phyloP scores from a whole-genome alignment of 2,113 vertebrate genomes.

The Dasyprocta punctata region DNA sequence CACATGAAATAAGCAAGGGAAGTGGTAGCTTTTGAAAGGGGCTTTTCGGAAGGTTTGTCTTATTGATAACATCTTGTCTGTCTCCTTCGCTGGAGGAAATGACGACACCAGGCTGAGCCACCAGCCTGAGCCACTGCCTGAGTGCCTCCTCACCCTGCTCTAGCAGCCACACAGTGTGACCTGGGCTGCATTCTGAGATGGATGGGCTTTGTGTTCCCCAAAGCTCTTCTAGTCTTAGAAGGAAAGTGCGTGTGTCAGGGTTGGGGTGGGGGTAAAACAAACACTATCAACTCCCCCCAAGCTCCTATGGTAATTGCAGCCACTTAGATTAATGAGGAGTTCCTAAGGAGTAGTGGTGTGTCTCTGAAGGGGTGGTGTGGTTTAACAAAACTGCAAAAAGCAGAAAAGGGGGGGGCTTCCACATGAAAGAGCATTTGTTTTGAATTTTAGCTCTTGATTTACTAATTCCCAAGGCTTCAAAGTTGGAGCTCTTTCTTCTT shows the following conservation, averaged over 20 bases:
- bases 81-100: slow-evolving; percentile 84
- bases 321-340: slow-evolving; percentile 83
- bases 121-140: neutral
- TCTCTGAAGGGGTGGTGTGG: slow-evolving; percentile 75
- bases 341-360: slow-evolving; percentile 79
- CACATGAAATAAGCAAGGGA: slow-evolving; percentile 87
- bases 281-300: neutral
- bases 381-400: slow-evolving; percentile 61
- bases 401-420: slow-evolving; percentile 60
- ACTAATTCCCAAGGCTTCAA: slow-evolving; percentile 86
- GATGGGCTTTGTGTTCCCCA: neutral
- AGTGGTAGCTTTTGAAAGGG: slow-evolving; percentile 85
- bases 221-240: neutral
- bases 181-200: neutral
- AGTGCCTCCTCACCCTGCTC: neutral
- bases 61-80: slow-evolving; percentile 88
- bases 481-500: slow-evolving; percentile 78
- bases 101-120: slow-evolving; percentile 44
- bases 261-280: neutral
- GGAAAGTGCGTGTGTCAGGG: neutral
- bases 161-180: neutral
- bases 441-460: slow-evolving; percentile 89
- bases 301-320: slow-evolving; percentile 75
- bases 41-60: slow-evolving; percentile 81
- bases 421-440: slow-evolving; percentile 90